Percentiles rank a stretch among this genome's conserved stretches.
These are phyloP conservation scores for Agrotis exclamationis DNA, from an alignment of 2,888 invertebrate species.

Conservation along the genomic window DNA sequence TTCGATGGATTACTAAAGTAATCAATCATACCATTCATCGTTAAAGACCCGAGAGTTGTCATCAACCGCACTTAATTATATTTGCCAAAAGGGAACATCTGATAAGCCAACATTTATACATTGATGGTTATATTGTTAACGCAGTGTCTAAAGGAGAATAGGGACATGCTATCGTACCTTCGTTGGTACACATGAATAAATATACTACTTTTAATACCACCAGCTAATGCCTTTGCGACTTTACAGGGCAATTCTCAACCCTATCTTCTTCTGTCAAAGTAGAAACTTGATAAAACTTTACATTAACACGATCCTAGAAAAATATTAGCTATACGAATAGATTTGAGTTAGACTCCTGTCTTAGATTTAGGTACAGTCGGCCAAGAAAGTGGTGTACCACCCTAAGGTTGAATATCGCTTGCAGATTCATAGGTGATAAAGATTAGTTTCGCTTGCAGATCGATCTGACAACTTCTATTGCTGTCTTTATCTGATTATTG, in stretches of 20 bases:
- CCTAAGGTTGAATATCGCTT: no score
- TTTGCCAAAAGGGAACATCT: conserved; percentile 47
- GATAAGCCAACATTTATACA: conserved; percentile 32
- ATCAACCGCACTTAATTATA: conserved; percentile 41
- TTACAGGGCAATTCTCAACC: conserved; percentile 7
- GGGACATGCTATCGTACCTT: conserved; percentile 27
- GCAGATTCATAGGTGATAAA: no score
- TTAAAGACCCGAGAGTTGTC: conserved; percentile 36
- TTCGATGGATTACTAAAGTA: conserved; percentile 50
- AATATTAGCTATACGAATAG: conserved; percentile 35
- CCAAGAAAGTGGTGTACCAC: no score
- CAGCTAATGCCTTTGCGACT: conserved; percentile 16
- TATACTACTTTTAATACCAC: conserved; percentile 34
- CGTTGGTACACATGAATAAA: conserved; percentile 15
- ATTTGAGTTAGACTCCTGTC: conserved; percentile 15
- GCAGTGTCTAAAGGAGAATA: conserved; percentile 26
- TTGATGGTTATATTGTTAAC: conserved; percentile 23
- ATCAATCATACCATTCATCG: conserved; percentile 61
- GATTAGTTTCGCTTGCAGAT: no score
- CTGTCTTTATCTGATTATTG: no score
- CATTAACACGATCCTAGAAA: conserved; percentile 19
- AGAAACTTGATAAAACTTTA: background rate
- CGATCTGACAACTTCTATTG: no score
- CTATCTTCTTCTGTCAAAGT: conserved; percentile 1
- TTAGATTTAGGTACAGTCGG: conserved; percentile 6